Evolutionary conservation across 2,113 vertebrate species (phyloP), one percentile per base, ranked within the genome.

Genomic region (Trinectes maculatus): DNA sequence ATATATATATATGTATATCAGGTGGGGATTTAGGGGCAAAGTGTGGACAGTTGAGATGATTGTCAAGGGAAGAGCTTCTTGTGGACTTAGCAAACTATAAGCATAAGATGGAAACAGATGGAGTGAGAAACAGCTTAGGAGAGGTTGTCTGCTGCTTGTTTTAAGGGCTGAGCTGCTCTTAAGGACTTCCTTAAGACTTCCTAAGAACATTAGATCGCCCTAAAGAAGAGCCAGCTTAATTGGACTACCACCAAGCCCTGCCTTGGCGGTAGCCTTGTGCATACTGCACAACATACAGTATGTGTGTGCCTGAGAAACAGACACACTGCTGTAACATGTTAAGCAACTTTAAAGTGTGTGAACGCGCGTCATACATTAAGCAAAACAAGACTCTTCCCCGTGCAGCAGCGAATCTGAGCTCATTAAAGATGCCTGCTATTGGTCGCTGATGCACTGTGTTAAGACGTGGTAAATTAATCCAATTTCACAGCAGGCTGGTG

Each of bases 381-480:
- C 52, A 29, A 69, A 13, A 46, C 26, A 61, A 0, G 4, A 10
- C 36, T 73, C 4, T 74, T 25, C 40, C 10, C 7, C 55, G 62
- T 71, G 43, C 24, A 44, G 18, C 21, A 46, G 67, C 37, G 72
- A 26, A 83, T 77, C 40, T 42, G 21, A 33, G 54, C 48, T 83
- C 51, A 59, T 60, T 65, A 64, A 59, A 72, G 51, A 44, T 56
- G 68, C 63, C 63, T 86, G 58, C 53, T 57, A 57, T 36, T 73
- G 63, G 76, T 76, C 58, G 43, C 61, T 68, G 49, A 63, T 75
- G 54, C 59, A 18, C 29, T 57, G 56, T 28, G 74, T 65, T 81
- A 76, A 56, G 54, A 62, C 42, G 7, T 73, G 59, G 67, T 83
- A 84, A 88, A 92, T 92, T 89, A 91, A 91, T 88, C 82, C 87